Evolutionary conservation across 2,888 invertebrate genomes (phyloP).

Genomic region (Parasteatoda lunata): DNA sequence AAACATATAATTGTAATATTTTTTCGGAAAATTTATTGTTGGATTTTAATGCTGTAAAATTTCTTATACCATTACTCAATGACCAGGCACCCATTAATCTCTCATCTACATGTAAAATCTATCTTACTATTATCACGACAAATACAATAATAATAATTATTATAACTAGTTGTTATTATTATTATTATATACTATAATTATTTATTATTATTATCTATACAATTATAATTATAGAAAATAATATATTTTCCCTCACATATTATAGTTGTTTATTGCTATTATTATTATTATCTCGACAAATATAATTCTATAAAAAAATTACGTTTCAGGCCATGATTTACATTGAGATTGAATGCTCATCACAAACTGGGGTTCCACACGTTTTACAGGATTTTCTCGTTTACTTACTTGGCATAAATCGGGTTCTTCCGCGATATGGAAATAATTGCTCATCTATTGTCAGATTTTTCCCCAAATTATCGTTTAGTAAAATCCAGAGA

Average conservation of each 20-base stretch:
- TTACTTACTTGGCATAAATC: conserved; percentile 72
- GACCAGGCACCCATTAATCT: not conserved
- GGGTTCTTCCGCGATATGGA: conserved; percentile 71
- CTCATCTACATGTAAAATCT: conserved; percentile 1
- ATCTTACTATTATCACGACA: not conserved
- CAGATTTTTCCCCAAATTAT: not conserved
- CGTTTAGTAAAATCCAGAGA: not conserved
- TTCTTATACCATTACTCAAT: conserved; percentile 8
- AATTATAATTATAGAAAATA: conserved; percentile 4
- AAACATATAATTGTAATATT: not conserved
- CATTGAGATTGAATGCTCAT: not conserved
- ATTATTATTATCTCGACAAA: too few species aligned
- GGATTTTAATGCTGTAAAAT: not conserved
- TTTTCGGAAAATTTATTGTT: not conserved
- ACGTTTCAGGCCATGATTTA: not conserved
- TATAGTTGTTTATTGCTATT: not conserved
- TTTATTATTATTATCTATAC: not conserved
- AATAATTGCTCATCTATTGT: conserved; percentile 72
- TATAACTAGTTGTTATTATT: too few species aligned
- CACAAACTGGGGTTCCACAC: not conserved
- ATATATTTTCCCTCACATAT: not conserved
- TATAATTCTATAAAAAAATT: not conserved
- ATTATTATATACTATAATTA: too few species aligned
- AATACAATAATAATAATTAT: conserved; percentile 4
- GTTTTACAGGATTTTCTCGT: conserved; percentile 8